phyloP scores from a whole-genome alignment of 2,113 vertebrate genomes.

The Gambusia affinis region DNA sequence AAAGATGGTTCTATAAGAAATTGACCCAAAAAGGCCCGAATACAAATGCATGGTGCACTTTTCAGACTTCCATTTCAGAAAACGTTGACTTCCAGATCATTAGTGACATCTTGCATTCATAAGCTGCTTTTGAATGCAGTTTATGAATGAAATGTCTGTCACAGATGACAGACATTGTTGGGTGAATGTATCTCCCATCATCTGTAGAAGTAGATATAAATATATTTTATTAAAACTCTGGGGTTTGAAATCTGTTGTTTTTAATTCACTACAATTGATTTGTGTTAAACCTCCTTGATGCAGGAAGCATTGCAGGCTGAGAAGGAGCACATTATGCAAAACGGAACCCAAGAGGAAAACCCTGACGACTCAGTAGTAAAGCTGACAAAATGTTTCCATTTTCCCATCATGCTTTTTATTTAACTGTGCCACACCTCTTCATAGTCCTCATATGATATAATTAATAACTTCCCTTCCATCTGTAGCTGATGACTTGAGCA shows the following conservation, averaged over 20 bases:
- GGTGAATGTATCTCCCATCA: not conserved
- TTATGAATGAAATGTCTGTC: too few species aligned
- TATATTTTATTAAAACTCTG: not conserved
- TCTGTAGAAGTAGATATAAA: not conserved
- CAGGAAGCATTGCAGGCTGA: conserved; percentile 72
- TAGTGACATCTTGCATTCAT: not conserved
- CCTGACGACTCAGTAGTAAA: conserved; percentile 73
- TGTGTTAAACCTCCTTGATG: conserved; percentile 35
- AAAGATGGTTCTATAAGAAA: not conserved
- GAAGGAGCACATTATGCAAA: conserved; percentile 60
- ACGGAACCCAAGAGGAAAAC: conserved; percentile 63
- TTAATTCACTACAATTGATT: not conserved
- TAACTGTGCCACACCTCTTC: conserved; percentile 12
- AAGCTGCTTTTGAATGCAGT: not conserved
- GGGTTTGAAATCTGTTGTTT: not conserved
- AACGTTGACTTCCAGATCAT: not conserved
- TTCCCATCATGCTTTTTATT: conserved; percentile 11
- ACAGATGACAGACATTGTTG: not conserved
- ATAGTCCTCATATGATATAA: conserved; percentile 5
- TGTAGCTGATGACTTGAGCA: conserved; percentile 7
- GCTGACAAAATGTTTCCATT: conserved; percentile 12
- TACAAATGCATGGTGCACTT: too few species aligned
- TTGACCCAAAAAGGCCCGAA: not conserved
- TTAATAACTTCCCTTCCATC: conserved; percentile 8
- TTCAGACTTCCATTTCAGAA: too few species aligned